Evolutionary conservation across 2,888 invertebrate genomes (phyloP), one percentile per base, ranked within the genome.

Genomic region (Carpatolechia fugitivella): DNA sequence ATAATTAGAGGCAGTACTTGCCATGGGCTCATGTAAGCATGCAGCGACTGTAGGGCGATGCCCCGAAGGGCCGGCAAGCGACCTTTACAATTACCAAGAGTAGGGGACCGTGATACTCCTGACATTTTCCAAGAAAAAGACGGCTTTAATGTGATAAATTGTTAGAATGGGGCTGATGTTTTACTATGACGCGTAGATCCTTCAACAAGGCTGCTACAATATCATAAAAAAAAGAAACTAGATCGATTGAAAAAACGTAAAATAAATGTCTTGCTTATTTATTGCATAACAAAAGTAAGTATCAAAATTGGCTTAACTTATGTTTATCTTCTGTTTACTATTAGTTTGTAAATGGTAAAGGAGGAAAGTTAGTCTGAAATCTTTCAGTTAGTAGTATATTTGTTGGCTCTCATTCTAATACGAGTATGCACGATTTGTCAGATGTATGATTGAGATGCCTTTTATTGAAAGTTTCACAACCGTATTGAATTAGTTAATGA

Each of bases 61-160:
- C 78, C 80, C 85, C 81, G 77, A 71, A 62, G 63, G 69, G 70
- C 73, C 74, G 72, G 74, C 84, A 78, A 79, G 72, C 87, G 80
- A 87, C 87, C 87, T 88, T 88, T 87, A 75, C 54, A 46, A 50
- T 50, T 33, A 41, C 52, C 31, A 14, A 13, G 13, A 31, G 52
- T 33, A 31, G 30, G 41, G 33, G 13, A 44, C 44, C 44, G 44
- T 44, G 44, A 44, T 44, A 44, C 44, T 3, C 10, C 33, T 29
- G 29, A 44, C 44, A 44, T 44, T 44, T 24, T 44, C 44, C 20
- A 29, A 16, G 41, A 41, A 11, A 5, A 38, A 13, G 6, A 24
- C 24, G n/a, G 29, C 11, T 41, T 44, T 29, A 47, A 47, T 47
- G 31, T 47, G 47, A 47, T 47, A 47, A n/a, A 47, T 47, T 47